phyloP scores from a whole-genome alignment of 2,888 invertebrate species.

The Cryptus armator region DNA sequence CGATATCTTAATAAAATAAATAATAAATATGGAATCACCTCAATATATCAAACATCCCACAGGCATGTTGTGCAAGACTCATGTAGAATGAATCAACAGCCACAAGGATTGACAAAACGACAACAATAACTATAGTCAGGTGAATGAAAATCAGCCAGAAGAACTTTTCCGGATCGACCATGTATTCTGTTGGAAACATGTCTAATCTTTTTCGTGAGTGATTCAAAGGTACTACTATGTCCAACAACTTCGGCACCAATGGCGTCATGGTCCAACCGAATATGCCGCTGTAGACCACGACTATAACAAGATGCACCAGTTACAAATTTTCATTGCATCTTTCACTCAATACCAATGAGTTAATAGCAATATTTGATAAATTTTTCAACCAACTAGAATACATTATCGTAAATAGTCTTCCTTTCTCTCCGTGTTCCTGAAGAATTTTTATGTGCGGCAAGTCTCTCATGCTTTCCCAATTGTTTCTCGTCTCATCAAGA shows the following conservation, averaged over 20 bases:
- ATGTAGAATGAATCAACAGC: conserved; percentile 30
- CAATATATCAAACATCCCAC: conserved; percentile 18
- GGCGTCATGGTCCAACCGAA: neutral
- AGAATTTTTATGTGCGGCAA: neutral
- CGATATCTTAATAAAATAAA: too few relatives aligned
- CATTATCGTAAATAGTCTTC: neutral
- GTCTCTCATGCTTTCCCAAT: neutral
- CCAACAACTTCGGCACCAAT: neutral
- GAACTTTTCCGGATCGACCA: conserved; percentile 22
- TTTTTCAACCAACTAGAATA: neutral
- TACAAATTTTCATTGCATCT: neutral
- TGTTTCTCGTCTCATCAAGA: neutral
- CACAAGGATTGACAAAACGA: neutral
- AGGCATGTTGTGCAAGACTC: conserved; percentile 1
- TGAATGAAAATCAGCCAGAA: neutral
- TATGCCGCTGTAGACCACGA: neutral
- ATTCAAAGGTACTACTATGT: conserved; percentile 1
- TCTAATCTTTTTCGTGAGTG: neutral
- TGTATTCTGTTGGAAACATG: conserved; percentile 20
- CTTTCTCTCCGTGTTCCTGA: conserved; percentile 1
- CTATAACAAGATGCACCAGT: neutral
- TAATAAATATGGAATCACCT: neutral
- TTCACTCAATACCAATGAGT: neutral
- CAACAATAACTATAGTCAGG: neutral
- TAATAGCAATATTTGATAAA: neutral